Evolutionary conservation across 2,888 invertebrate species (phyloP), one percentile per base, ranked within the genome.

Genomic region (Acanthosepion lycidas): DNA sequence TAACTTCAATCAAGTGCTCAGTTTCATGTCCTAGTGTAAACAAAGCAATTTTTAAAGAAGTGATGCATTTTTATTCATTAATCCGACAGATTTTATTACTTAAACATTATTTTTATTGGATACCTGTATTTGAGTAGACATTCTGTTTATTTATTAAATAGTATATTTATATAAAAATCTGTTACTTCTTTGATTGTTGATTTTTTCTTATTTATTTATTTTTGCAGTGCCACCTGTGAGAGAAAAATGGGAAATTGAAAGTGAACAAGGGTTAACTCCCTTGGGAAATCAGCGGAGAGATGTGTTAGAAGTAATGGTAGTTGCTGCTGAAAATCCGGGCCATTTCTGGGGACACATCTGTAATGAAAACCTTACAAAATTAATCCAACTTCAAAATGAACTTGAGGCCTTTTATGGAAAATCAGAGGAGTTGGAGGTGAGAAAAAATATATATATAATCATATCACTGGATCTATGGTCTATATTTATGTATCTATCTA

Each of bases 311-410:
- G 98, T 99, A 33, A 99, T 98, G 97, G 98, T 99, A 8, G 99
- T 99, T 0, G 99, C 99, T 0, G 98, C 99, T 95, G 98, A 98
- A 28, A 98, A 98, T 55, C 99, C 99, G 0, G 98, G 98, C 33
- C 98, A 98, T 95, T 99, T 99, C 98, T 99, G 99, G 99, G 98
- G 99, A 23, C 99, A 99, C 98, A 98, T 97, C 20, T 96, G 98
- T 49, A 98, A 98, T 0, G 98, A 98, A 0, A 98, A 98, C 96
- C 98, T 98, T 1, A 98, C 98, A 18, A 98, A 98, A 97, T 98
- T 99, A 33, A 99, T 99, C 97, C 98, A 98, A 94, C 97, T 99
- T 64, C 98, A 98, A 12, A 98, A 98, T 15, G 98, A 98, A 95
- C 99, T 99, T 42, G 94, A 59, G 42, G 94, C 48, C 51, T 94